Evolutionary conservation across 2,797 vertebrate species (phyloP).

Genomic region (Coregonus sp.): DNA sequence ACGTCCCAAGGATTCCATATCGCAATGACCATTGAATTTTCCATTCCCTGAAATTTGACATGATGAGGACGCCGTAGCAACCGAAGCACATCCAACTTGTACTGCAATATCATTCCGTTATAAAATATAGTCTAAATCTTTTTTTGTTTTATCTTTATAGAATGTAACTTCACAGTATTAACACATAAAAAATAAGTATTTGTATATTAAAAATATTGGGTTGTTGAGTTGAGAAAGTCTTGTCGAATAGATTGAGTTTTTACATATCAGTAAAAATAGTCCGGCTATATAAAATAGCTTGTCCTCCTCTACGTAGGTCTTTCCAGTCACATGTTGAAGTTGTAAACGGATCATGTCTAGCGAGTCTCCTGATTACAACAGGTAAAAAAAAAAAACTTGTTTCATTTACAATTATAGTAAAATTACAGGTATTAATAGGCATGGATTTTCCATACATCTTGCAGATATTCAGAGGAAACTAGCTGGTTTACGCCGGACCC

Average conservation of each 20-base stretch:
- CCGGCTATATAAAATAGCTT: conserved; percentile 85
- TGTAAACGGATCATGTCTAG: conserved; percentile 89
- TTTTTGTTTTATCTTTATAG: conserved; percentile 26
- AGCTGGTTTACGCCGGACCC: not conserved
- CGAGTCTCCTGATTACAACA: conserved; percentile 94
- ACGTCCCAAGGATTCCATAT: too few species aligned
- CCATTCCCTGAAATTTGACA: conserved; percentile 46
- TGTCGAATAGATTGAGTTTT: conserved; percentile 29
- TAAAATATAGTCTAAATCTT: conserved; percentile 73
- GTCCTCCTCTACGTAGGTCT: conserved; percentile 76
- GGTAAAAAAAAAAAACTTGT: conserved; percentile 73
- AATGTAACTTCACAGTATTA: not conserved
- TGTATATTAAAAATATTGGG: not conserved
- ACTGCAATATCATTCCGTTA: conserved; percentile 90
- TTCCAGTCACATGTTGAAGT: conserved; percentile 90
- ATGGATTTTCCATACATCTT: not conserved
- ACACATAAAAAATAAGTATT: not conserved
- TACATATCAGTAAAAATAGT: conserved; percentile 78
- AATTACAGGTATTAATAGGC: not conserved
- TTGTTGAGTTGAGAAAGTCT: too few species aligned
- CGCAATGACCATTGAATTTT: not conserved
- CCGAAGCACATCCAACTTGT: conserved; percentile 53
- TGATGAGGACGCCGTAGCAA: conserved; percentile 71
- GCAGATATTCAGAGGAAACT: not conserved
- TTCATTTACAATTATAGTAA: not conserved